phyloP scores from a whole-genome alignment of 2,113 vertebrate genomes.

The Tetraodon nigroviridis region DNA sequence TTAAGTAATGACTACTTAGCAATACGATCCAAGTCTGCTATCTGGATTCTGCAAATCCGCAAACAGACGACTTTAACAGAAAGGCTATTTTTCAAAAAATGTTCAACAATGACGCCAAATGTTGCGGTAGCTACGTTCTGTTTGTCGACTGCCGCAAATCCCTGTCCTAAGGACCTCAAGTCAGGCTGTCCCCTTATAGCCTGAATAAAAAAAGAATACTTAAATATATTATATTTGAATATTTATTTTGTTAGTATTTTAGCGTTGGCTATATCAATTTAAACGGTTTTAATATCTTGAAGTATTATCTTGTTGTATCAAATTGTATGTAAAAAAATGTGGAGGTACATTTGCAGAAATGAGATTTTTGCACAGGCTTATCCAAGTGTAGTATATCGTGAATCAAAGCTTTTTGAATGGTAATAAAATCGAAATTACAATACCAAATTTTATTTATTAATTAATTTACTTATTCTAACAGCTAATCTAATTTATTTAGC shows the following conservation, averaged over 20 bases:
- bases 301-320: background rate
- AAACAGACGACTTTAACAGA: background rate
- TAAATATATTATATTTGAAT: background rate
- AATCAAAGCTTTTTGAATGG: conserved; percentile 8
- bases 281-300: background rate
- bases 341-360: background rate
- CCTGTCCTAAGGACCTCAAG: conserved; percentile 36
- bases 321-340: rapidly evolving
- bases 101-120: background rate
- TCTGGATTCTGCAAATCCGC: background rate
- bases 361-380: conserved; percentile 20
- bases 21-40: conserved; percentile 5
- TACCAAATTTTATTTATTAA: no score
- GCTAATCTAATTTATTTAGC: no score
- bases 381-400: background rate
- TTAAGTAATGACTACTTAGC: conserved; percentile 22
- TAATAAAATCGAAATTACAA: no score
- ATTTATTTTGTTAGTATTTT: background rate
- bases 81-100: background rate
- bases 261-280: no score
- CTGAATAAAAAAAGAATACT: conserved; percentile 18
- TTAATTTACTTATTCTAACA: no score
- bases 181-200: conserved; percentile 19
- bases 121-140: conserved; percentile 38
- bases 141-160: conserved; percentile 41